Base-by-base conservation (phyloP, 2,113 vertebrate genomes). In the Xenus cinereus region DNA sequence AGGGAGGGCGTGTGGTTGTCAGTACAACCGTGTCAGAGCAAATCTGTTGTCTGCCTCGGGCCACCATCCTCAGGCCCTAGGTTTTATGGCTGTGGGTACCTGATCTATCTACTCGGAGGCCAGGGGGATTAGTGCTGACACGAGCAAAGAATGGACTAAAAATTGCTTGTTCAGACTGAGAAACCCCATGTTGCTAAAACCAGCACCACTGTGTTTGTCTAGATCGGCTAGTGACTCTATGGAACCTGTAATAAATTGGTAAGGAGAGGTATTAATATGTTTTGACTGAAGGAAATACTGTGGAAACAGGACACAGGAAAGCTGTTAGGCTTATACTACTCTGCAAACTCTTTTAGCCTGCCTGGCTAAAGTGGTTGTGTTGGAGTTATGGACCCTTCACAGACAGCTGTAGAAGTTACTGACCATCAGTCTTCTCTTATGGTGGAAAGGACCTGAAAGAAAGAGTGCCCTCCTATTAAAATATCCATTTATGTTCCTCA, bases 11-110 rank as follows among this genome's bases (percentile, higher is more conserved):
- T 12, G 43, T 51, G 69, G n/a, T 80, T 93, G 56, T 60, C 81
- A 72, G 74, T 33, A 56, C 48, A 74, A 53, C 46, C 67, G 46
- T 41, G 23, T 86, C 63, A 75, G 74, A 75, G 76, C 60, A 89
- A 83, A 89, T 84, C 51, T 4, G 0, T 88, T 41, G 8, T 64
- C 67, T 90, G 89, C 86, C 69, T 87, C 59, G 63, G 90, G 93
- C 87, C 73, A 72, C 46, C 43, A 91, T 77, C 87, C 81, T 94
- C 73, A 86, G 82, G 92, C 71, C 28, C 33, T 72, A 43, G 78
- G 35, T 93, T 94, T 97, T 93, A 84, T 39, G 69, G 37, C 74
- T 89, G 37, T 48, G 63, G 30, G 35, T 94, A 85, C 91, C 85
- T 92, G 82, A 88, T 85, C 76, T 82, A 23, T 75, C 48, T 93